phyloP scores from a whole-genome alignment of 2,797 vertebrate genomes.

The Megalops cyprinoides region DNA sequence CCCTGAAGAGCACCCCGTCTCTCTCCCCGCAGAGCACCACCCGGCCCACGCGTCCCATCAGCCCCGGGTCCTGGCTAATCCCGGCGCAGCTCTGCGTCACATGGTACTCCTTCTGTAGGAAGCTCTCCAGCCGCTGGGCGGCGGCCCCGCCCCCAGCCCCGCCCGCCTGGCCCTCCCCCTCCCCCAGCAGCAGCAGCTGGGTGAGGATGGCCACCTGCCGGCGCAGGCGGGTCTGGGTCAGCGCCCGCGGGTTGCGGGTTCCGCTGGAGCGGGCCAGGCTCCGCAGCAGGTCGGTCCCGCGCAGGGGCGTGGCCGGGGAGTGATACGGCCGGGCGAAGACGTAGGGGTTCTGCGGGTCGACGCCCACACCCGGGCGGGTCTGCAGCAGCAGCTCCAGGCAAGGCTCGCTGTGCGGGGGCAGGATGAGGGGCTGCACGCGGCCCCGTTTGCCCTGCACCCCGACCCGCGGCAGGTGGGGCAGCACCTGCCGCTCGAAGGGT shows the following conservation, averaged over 20 bases:
- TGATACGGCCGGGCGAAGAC: constrained; percentile 79
- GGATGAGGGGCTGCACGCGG: constrained; percentile 77
- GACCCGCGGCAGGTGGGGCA: constrained; percentile 75
- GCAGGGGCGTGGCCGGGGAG: constrained; percentile 76
- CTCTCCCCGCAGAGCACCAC: constrained; percentile 80
- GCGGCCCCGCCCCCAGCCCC: constrained; percentile 57
- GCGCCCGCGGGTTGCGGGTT: constrained; percentile 74
- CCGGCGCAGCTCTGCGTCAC: constrained; percentile 78
- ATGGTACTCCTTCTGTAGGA: constrained; percentile 79
- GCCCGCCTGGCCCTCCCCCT: constrained; percentile 68
- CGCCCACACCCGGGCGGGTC: constrained; percentile 75
- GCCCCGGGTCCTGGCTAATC: constrained; percentile 77
- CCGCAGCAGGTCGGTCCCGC: constrained; percentile 77
- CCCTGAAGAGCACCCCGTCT: constrained; percentile 79
- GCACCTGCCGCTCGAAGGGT: constrained; percentile 77
- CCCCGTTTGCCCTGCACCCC: constrained; percentile 80
- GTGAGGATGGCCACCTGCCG: constrained; percentile 80
- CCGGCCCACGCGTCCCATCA: constrained; percentile 78
- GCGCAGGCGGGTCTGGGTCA: constrained; percentile 77
- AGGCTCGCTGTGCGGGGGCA: constrained; percentile 77
- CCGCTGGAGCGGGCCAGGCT: constrained; percentile 78
- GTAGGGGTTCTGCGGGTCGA: constrained; percentile 74
- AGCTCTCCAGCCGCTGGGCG: constrained; percentile 73
- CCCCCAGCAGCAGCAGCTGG: constrained; percentile 76
- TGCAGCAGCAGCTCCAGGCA: constrained; percentile 78